phyloP scores from a whole-genome alignment of 2,113 vertebrate genomes.

The Channa maculata region DNA sequence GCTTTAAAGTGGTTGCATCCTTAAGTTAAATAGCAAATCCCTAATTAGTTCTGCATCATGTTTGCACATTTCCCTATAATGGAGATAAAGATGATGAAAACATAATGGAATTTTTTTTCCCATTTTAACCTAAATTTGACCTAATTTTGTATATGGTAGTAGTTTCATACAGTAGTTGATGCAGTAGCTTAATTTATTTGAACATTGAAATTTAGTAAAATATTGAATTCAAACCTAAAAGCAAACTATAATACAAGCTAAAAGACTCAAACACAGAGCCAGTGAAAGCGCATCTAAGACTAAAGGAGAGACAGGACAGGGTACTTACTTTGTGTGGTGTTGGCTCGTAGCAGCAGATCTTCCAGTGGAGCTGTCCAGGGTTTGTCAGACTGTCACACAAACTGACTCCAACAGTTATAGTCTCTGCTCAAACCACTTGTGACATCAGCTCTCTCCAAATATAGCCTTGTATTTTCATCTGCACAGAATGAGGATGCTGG shows the following conservation, averaged over 20 bases:
- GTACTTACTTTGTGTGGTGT: conserved; percentile 70
- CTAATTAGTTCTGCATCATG: background rate
- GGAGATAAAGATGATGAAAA: background rate
- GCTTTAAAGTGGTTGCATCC: too few species aligned
- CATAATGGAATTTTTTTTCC: too few species aligned
- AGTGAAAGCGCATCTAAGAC: background rate
- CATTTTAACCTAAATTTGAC: too few species aligned
- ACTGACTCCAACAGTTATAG: conserved; percentile 79
- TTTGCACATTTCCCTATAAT: background rate
- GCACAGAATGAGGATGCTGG: conserved; percentile 29
- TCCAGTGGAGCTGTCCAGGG: conserved; percentile 58
- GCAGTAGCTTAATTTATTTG: too few species aligned
- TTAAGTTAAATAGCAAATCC: too few species aligned
- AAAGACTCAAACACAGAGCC: background rate
- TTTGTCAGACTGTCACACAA: conserved; percentile 71
- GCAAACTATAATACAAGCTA: too few species aligned
- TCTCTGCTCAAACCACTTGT: conserved; percentile 78
- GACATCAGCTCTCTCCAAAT: conserved; percentile 86
- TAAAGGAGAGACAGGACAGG: background rate
- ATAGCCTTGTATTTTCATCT: conserved; percentile 78
- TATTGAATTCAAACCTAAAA: too few species aligned
- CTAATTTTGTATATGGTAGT: too few species aligned
- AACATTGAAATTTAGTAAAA: too few species aligned
- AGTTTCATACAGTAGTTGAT: too few species aligned
- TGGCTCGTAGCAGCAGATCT: conserved; percentile 52